phyloP scores from a whole-genome alignment of 2,113 vertebrate genomes.

The Esox niger region DNA sequence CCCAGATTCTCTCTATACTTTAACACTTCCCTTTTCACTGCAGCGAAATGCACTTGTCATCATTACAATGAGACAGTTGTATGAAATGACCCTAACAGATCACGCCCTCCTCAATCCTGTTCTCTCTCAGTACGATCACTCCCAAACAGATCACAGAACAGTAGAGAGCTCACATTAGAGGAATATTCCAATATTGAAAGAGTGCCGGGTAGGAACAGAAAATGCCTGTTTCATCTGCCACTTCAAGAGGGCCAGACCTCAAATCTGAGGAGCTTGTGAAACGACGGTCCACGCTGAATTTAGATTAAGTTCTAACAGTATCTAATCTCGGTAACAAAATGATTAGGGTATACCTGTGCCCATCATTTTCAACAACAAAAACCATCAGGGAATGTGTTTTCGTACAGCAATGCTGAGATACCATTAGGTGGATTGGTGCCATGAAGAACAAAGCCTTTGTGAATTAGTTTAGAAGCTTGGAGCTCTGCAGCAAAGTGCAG shows the following conservation, averaged over 20 bases:
- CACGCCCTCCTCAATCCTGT: too few species aligned
- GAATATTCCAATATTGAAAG: constrained; percentile 68
- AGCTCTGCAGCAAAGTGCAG: constrained; percentile 15
- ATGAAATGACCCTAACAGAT: too few species aligned
- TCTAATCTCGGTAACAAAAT: not conserved
- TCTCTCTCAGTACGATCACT: constrained; percentile 7
- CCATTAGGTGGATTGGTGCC: not conserved
- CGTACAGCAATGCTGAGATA: not conserved
- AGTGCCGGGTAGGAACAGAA: constrained; percentile 40
- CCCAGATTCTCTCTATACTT: too few species aligned
- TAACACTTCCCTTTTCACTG: too few species aligned
- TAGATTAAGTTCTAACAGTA: constrained; percentile 6
- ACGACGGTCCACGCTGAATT: constrained; percentile 10
- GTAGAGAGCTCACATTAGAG: constrained; percentile 56
- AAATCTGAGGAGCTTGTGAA: constrained; percentile 34
- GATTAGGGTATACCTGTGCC: not conserved
- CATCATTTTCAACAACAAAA: not conserved
- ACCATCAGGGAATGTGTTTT: not conserved
- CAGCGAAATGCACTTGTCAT: not conserved
- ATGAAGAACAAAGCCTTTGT: constrained; percentile 13
- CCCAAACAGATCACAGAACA: constrained; percentile 14
- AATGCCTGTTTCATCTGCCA: constrained; percentile 37
- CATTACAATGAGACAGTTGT: not conserved
- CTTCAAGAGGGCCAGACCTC: constrained; percentile 44
- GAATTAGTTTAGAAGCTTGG: constrained; percentile 2